Conservation (phyloP, 2,888 invertebrate species). For the Drosophila siamana region DNA sequence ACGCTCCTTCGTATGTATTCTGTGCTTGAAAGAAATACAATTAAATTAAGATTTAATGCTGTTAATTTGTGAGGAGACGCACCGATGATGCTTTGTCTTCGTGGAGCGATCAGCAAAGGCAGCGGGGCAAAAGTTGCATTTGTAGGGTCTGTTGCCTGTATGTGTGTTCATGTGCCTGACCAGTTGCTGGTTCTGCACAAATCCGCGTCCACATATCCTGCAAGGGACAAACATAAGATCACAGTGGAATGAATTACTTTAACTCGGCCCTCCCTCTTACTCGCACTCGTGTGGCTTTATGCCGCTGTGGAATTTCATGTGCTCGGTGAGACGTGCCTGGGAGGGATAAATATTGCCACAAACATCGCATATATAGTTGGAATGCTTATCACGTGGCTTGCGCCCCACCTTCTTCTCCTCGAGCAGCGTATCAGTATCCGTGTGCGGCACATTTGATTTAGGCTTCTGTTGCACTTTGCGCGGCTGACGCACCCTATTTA, state of each 20-base stretch:
- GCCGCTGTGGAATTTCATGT: slow-evolving; percentile 84
- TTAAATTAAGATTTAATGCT: background rate
- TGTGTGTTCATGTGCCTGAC: slow-evolving; percentile 85
- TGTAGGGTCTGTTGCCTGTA: slow-evolving; percentile 85
- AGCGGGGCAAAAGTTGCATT: slow-evolving; percentile 84
- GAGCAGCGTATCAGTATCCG: background rate
- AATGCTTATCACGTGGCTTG: slow-evolving; percentile 70
- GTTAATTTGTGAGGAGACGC: background rate
- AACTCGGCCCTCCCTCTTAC: slow-evolving; percentile 58
- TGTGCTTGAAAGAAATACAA: slow-evolving; percentile 28
- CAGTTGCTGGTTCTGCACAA: slow-evolving; percentile 84
- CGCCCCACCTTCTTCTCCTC: slow-evolving; percentile 63
- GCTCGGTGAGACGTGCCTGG: slow-evolving; percentile 83
- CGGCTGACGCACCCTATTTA: slow-evolving; percentile 37
- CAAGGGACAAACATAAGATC: background rate
- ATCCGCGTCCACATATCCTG: slow-evolving; percentile 84
- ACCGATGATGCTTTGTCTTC: slow-evolving; percentile 85
- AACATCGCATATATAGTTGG: slow-evolving; percentile 83
- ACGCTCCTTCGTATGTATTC: slow-evolving; percentile 83
- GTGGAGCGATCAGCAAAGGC: slow-evolving; percentile 85
- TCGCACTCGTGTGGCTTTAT: slow-evolving; percentile 85
- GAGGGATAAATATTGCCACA: slow-evolving; percentile 84
- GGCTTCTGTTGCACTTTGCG: slow-evolving; percentile 40
- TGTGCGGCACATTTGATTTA: background rate
- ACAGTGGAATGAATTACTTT: background rate